Base-by-base conservation (phyloP, 2,797 vertebrate species). In the Sciurus carolinensis region DNA sequence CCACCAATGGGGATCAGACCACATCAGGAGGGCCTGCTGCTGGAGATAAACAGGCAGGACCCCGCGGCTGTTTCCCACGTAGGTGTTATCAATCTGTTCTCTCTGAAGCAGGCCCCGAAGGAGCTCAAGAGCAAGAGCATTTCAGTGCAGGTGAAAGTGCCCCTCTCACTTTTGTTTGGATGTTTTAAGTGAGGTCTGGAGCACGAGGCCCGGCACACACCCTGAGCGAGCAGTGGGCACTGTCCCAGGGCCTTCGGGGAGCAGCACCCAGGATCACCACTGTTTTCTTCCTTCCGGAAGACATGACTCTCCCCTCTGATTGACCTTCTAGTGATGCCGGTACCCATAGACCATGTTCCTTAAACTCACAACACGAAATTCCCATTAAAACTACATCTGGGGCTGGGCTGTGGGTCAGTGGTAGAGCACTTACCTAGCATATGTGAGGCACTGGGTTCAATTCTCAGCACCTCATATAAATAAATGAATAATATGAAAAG, bases 31-130 rank as follows among this genome's bases (percentile, higher is more conserved):
- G 57, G 66, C 64, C 95, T 87, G 96, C 84, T 66, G 39, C 66
- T 93, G 77, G 72, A 97, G 97, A 98, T 97, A 87, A 98, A 97
- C 96, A 39, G 69, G 28, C 39, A 67, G 72, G 36, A 91, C 88
- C 96, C 94, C 93, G 73, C 95, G 96, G 97, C 89, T 72, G 62
- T 76, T 33, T 96, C 96, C 97, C 80, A 94, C 97, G 96, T 96
- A 97, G 97, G 97, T 97, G 90, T 98, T 97, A 97, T 97, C 97
- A 97, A 96, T 97, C 97, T 98, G 95, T 97, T 97, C 97, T 97
- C 96, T 98, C 96, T 97, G 97, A 98, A 98, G 97, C 84, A 92
- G 87, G 89, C 97, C 98, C 97, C 79, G 90, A 79, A 95, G 92
- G 97, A 96, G 88, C 54, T 97, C 83, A 81, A 97, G 96, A 98